phyloP scores from a whole-genome alignment of 2,888 invertebrate genomes.

The Chesias legatella region DNA sequence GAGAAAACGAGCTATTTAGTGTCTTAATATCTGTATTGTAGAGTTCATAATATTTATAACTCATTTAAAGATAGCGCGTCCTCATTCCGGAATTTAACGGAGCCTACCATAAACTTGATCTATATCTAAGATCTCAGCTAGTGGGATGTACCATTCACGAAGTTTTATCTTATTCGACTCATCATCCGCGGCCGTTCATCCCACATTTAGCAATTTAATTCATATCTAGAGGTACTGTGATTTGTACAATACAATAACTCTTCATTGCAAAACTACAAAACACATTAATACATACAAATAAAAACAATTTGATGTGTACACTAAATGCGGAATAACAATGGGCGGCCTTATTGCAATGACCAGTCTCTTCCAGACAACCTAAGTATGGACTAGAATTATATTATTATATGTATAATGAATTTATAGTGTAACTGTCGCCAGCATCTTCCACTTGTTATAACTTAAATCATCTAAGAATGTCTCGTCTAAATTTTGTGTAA shows the following conservation, averaged over 20 bases:
- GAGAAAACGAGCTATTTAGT: slow-evolving; percentile 21
- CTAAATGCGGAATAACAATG: too few relatives aligned
- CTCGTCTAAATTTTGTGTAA: slow-evolving; percentile 26
- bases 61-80: slow-evolving; percentile 7
- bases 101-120: slow-evolving; percentile 31
- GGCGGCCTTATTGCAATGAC: too few relatives aligned
- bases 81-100: slow-evolving; percentile 31
- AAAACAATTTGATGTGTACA: too few relatives aligned
- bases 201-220: slow-evolving; percentile 53
- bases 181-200: slow-evolving; percentile 49
- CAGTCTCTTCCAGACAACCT: too few relatives aligned
- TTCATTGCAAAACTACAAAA: too few relatives aligned
- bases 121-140: slow-evolving; percentile 41
- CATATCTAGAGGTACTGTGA: slow-evolving; percentile 41
- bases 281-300: too few relatives aligned
- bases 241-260: too few relatives aligned
- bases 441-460: too few relatives aligned
- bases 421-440: too few relatives aligned
- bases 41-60: slow-evolving; percentile 14
- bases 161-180: slow-evolving; percentile 45
- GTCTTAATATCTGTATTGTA: slow-evolving; percentile 3
- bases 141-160: slow-evolving; percentile 67
- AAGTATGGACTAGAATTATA: too few relatives aligned
- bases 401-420: too few relatives aligned
- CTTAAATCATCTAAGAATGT: slow-evolving; percentile 26